Evolutionary conservation across 2,888 invertebrate species (phyloP).

Genomic region (Ectemnius lituratus): DNA sequence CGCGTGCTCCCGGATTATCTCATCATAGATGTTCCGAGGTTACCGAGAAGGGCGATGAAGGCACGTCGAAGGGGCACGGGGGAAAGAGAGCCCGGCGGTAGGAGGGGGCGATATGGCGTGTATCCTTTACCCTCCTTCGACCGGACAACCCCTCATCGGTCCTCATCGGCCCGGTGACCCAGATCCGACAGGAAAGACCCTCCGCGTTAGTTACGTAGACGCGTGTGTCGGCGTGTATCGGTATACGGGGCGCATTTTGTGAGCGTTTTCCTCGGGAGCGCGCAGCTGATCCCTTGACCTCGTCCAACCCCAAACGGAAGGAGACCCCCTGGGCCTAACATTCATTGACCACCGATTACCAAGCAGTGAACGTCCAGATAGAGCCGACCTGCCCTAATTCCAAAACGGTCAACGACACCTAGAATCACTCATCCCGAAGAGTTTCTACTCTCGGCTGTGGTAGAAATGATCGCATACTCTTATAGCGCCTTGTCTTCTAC

Average conservation of each 20-base stretch:
- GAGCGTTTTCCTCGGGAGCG: slow-evolving; percentile 38
- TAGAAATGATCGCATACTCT: too few species aligned
- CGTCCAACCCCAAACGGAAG: slow-evolving; percentile 68
- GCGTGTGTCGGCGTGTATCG: slow-evolving; percentile 43
- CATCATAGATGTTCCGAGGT: slow-evolving; percentile 6
- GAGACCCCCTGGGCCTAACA: slow-evolving; percentile 62
- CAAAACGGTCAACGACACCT: neutral
- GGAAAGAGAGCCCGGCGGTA: slow-evolving; percentile 53
- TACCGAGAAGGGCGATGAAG: neutral
- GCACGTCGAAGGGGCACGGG: slow-evolving; percentile 49
- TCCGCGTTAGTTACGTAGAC: slow-evolving; percentile 56
- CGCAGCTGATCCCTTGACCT: slow-evolving; percentile 74
- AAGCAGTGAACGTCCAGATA: slow-evolving; percentile 17
- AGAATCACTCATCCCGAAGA: neutral
- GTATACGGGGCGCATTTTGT: slow-evolving; percentile 35
- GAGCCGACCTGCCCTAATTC: slow-evolving; percentile 20
- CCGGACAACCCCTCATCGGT: slow-evolving; percentile 73
- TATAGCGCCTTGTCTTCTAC: neutral
- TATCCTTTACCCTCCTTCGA: slow-evolving; percentile 63
- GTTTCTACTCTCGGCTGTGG: too few species aligned
- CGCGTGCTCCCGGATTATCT: neutral
- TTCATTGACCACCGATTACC: slow-evolving; percentile 54
- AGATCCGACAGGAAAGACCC: slow-evolving; percentile 68
- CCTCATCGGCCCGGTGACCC: slow-evolving; percentile 76
- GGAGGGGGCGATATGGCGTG: slow-evolving; percentile 33